Conservation (phyloP, 1,140 invertebrate genomes). For the Atta cephalotes region DNA sequence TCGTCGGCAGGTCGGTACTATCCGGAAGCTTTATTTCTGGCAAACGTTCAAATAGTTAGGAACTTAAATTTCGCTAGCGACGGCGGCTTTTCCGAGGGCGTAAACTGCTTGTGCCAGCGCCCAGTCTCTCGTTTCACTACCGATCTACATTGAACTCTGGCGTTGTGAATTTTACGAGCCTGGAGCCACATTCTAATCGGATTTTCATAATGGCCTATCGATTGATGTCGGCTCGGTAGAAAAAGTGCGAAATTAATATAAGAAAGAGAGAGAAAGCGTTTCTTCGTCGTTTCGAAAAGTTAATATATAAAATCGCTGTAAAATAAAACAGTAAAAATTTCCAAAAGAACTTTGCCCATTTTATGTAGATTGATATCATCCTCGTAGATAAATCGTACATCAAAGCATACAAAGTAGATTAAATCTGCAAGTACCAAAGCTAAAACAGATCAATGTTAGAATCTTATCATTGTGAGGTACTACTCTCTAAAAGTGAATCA, state of each 20-base stretch:
- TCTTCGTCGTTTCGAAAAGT: neutral
- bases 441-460: too few relatives aligned
- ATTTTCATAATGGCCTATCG: conserved; percentile 69
- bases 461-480: too few relatives aligned
- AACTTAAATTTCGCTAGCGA: conserved; percentile 78
- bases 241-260: conserved; percentile 58
- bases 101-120: conserved; percentile 53
- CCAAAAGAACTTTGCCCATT: neutral
- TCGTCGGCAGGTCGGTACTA: conserved; percentile 2
- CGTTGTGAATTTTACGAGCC: conserved; percentile 58
- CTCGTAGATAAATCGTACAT: too few relatives aligned
- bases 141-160: conserved; percentile 32
- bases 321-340: conserved; percentile 7
- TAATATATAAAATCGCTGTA: neutral
- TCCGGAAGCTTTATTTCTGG: conserved; percentile 74
- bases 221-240: conserved; percentile 36
- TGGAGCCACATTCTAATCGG: conserved; percentile 66
- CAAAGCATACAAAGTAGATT: too few relatives aligned
- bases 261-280: neutral
- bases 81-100: conserved; percentile 57
- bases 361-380: too few relatives aligned
- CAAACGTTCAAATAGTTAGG: conserved; percentile 80
- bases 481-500: too few relatives aligned
- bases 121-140: conserved; percentile 36
- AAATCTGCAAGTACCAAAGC: too few relatives aligned